These are phyloP conservation scores for Busseola fusca DNA, from an alignment of 2,888 invertebrate species.

Conservation along the genomic window DNA sequence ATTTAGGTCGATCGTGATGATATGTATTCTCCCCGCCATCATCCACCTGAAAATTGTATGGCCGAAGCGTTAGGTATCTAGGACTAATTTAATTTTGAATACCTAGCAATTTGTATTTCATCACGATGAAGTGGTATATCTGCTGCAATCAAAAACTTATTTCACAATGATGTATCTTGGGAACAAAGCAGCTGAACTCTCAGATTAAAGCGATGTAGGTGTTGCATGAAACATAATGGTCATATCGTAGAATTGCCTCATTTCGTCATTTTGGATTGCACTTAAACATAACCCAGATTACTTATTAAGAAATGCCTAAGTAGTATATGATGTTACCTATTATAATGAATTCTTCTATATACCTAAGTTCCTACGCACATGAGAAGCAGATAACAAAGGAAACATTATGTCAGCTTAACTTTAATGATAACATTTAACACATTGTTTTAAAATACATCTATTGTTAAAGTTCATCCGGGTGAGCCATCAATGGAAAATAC, in stretches of 20 bases:
- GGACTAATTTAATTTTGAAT: slow-evolving; percentile 53
- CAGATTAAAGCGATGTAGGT: slow-evolving; percentile 43
- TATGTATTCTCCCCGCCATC: slow-evolving; percentile 70
- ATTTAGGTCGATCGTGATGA: slow-evolving; percentile 74
- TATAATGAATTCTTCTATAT: slow-evolving; percentile 12
- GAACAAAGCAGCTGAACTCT: slow-evolving; percentile 45
- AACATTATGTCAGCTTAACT: slow-evolving; percentile 16
- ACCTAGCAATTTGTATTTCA: slow-evolving; percentile 52
- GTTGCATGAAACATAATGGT: slow-evolving; percentile 50
- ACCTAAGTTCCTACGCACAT: slow-evolving; percentile 3
- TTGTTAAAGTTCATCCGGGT: slow-evolving; percentile 67
- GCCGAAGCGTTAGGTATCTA: slow-evolving; percentile 23
- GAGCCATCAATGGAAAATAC: slow-evolving; percentile 64
- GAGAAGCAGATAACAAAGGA: slow-evolving; percentile 28
- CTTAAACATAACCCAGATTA: slow-evolving; percentile 24
- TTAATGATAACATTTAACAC: slow-evolving; percentile 36
- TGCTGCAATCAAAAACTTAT: slow-evolving; percentile 40
- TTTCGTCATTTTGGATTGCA: slow-evolving; percentile 48
- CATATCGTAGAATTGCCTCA: slow-evolving; percentile 40
- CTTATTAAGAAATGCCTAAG: slow-evolving; percentile 31
- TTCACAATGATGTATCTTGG: slow-evolving; percentile 54
- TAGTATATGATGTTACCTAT: slow-evolving; percentile 31
- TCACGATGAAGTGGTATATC: slow-evolving; percentile 38
- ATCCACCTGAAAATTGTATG: slow-evolving; percentile 41
- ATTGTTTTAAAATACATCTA: slow-evolving; percentile 56